These are phyloP conservation scores for Cephus sareptanus DNA, from an alignment of 2,888 invertebrate genomes.

Conservation along the genomic window DNA sequence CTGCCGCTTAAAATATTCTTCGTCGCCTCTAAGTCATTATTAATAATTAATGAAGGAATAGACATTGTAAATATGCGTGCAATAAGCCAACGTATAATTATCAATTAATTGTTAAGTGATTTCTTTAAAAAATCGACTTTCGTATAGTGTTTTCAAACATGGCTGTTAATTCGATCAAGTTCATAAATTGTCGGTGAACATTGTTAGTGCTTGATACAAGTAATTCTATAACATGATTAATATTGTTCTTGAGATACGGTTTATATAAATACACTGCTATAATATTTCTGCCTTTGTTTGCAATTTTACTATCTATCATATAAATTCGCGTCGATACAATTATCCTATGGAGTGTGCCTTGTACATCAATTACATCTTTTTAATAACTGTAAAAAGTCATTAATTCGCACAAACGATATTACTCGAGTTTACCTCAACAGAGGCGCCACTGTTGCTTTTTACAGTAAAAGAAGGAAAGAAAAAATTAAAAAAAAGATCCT, in stretches of 20 bases:
- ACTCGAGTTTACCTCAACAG: neutral
- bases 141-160: neutral
- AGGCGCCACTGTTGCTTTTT: neutral
- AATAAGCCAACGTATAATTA: neutral
- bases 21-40: neutral
- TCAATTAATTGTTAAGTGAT: neutral
- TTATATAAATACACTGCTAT: neutral
- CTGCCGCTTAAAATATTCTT: neutral
- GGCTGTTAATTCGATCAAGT: neutral
- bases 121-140: neutral
- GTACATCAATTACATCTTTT: neutral
- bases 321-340: neutral
- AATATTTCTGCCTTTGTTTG: neutral
- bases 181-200: neutral
- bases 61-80: neutral
- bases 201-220: neutral
- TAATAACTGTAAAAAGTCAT: neutral
- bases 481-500: neutral
- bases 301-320: neutral
- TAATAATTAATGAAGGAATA: neutral
- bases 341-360: neutral
- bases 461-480: neutral
- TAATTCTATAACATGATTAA: neutral
- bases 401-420: neutral
- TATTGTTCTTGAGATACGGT: neutral